Evolutionary conservation across 2,888 invertebrate genomes (phyloP).

Genomic region (Brachypterus glaber): DNA sequence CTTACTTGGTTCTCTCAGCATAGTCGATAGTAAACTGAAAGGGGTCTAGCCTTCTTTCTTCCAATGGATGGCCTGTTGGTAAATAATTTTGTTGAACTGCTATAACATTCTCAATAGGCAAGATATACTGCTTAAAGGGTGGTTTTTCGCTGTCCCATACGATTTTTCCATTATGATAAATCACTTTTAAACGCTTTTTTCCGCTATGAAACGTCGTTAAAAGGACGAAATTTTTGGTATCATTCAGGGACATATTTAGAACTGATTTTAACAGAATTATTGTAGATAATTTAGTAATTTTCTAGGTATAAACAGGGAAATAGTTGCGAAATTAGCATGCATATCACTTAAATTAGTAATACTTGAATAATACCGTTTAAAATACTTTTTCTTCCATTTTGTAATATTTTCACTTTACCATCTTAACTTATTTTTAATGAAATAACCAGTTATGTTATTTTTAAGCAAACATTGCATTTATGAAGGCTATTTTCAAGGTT

Average conservation of each 20-base stretch:
- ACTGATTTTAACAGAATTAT: too few species aligned
- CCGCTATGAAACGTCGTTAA: slow-evolving; percentile 48
- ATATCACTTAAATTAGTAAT: too few species aligned
- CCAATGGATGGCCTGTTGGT: slow-evolving; percentile 36
- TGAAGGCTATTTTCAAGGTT: too few species aligned
- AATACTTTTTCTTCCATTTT: too few species aligned
- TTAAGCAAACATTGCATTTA: too few species aligned
- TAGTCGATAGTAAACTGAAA: slow-evolving; percentile 54
- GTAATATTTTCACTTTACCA: too few species aligned
- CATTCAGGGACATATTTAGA: slow-evolving; percentile 29
- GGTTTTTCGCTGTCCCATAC: slow-evolving; percentile 54
- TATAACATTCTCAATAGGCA: slow-evolving; percentile 48
- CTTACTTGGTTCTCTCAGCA: slow-evolving; percentile 45
- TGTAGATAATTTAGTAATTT: too few species aligned
- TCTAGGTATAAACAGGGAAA: too few species aligned
- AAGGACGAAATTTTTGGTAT: slow-evolving; percentile 33
- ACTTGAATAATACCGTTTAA: too few species aligned
- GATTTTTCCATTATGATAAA: slow-evolving; percentile 51
- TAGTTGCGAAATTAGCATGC: too few species aligned
- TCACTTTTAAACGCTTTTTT: slow-evolving; percentile 52
- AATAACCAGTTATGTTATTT: too few species aligned
- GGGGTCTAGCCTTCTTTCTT: slow-evolving; percentile 33
- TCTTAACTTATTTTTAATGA: too few species aligned
- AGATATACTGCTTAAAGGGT: slow-evolving; percentile 45
- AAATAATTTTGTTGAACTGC: slow-evolving; percentile 43